Evolutionary conservation across 2,888 invertebrate species (phyloP), one percentile per base, ranked within the genome.

Genomic region (Agrochola lota): DNA sequence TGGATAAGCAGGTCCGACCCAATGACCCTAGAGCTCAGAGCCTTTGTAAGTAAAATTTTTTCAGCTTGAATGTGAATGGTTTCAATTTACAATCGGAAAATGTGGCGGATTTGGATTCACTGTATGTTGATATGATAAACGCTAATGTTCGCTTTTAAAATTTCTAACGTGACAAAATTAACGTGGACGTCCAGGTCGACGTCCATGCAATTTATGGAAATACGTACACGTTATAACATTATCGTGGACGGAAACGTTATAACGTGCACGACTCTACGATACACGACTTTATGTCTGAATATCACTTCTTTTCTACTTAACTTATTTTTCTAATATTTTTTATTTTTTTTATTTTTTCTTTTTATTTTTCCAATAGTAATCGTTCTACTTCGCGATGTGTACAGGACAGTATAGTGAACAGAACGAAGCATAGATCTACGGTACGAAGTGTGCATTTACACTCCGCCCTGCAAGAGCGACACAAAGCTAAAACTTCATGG

Each of bases 401-500:
- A 59, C 23, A 35, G 30, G 17, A 76, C 9, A 62, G 30, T 40
- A 64, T 6, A 52, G 43, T 67, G 49, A 46, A 64, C 35, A 26
- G 46, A n/a, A 40, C 26, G 9, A 71, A 77, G 64, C 20, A 26
- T 43, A 66, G 9, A 17, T 43, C 6, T 66, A 20, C n/a, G 43
- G 68, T n/a, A 40, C 20, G 3, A 74, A 77, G 67, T 72, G 62
- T 74, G 66, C 74, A 77, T 78, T 78, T 70, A 40, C 74, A 79
- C 70, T 71, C 81, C 86, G 78, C 77, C 80, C 84, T 84, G 81
- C 77, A 75, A 80, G 15, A 43, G 46, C 85, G 66, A 83, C 89
- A 92, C 91, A 93, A 92, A 92, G 92, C 90, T 88, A 91, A 90
- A 91, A 90, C 90, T 90, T 89, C 90, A 91, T 91, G 92, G 88